Conservation (phyloP, 2,113 vertebrate species). For the Vombatus ursinus region DNA sequence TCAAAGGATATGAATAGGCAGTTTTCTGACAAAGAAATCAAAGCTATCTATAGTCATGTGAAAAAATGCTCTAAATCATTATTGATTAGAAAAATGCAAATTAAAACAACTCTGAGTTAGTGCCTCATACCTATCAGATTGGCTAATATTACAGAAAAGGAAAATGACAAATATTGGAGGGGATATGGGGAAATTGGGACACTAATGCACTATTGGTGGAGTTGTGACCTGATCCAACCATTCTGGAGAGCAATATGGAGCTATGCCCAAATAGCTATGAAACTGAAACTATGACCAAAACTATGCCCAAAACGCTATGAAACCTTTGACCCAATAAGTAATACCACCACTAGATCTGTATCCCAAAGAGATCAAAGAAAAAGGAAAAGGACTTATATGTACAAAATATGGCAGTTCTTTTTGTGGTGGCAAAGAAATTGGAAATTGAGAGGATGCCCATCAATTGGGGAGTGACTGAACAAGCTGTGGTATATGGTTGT, state of each 20-base stretch:
- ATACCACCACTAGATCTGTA: background rate
- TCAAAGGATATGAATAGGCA: background rate
- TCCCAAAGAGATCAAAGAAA: background rate
- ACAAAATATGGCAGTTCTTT: no score
- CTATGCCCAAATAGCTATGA: background rate
- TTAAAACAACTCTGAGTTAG: background rate
- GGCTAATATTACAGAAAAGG: background rate
- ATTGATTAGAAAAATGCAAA: background rate
- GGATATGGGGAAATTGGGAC: background rate
- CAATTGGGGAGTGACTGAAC: background rate
- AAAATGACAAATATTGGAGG: background rate
- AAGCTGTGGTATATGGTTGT: background rate
- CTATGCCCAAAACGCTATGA: no score
- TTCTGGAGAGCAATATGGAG: background rate
- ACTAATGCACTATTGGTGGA: background rate
- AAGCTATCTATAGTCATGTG: background rate
- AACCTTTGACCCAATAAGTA: background rate
- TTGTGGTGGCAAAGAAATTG: background rate
- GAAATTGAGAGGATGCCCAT: background rate
- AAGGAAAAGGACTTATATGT: background rate
- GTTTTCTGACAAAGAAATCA: background rate
- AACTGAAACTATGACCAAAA: no score
- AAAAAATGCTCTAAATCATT: background rate
- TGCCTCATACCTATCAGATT: background rate
- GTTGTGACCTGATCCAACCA: background rate